Conservation (phyloP, 2,888 invertebrate species). For the Zeuzera pyrina region DNA sequence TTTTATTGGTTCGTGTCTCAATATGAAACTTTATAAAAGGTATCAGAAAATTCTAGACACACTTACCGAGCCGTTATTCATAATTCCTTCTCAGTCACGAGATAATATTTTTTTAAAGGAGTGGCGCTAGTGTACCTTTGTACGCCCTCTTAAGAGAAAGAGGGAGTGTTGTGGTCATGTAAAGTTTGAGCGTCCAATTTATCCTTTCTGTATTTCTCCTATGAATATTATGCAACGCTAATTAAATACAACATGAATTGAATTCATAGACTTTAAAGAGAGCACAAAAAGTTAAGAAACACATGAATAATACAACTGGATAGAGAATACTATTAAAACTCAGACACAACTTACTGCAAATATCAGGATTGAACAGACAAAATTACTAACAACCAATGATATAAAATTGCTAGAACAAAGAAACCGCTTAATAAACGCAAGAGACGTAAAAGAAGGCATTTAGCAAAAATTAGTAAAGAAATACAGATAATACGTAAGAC, state of each 20-base stretch:
- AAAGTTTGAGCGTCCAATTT: no score
- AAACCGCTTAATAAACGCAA: conserved; percentile 12
- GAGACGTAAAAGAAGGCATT: conserved; percentile 11
- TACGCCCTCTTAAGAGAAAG: no score
- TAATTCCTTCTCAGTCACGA: no score
- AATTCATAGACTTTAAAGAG: conserved; percentile 8
- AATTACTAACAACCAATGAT: conserved; percentile 8
- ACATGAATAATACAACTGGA: conserved; percentile 13
- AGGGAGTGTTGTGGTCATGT: no score
- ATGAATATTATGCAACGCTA: conserved; percentile 13
- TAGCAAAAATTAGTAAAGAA: conserved; percentile 19
- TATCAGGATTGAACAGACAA: conserved; percentile 1
- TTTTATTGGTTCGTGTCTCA: no score
- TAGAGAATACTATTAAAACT: conserved; percentile 11
- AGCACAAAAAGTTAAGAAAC: conserved; percentile 9
- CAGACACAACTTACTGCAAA: conserved; percentile 2
- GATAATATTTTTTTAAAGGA: no score
- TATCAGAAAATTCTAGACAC: no score
- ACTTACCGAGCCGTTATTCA: no score
- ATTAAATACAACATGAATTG: conserved; percentile 2
- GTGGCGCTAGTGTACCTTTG: no score
- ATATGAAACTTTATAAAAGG: no score
- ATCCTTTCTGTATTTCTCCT: no score
- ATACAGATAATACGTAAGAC: conserved; percentile 17
- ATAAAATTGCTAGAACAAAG: conserved; percentile 10